Conservation (phyloP, 2,888 invertebrate species). For the Oscheius sp. region DNA sequence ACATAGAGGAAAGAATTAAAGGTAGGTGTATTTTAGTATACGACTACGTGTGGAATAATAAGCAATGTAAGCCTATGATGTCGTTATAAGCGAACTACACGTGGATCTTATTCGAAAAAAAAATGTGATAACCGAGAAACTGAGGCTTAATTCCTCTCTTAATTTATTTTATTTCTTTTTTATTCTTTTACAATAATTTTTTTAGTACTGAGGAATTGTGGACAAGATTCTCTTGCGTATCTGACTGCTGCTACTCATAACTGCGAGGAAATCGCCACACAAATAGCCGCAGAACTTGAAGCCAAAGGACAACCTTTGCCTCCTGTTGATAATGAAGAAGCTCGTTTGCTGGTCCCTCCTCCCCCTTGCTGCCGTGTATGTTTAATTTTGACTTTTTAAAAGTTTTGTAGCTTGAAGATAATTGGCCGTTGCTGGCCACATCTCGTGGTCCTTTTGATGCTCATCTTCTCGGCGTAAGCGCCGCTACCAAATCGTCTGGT, state of each 20-base stretch:
- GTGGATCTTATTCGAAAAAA: conserved; percentile 38
- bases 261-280: conserved; percentile 83
- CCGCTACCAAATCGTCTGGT: conserved; percentile 33
- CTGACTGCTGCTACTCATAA: conserved; percentile 94
- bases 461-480: conserved; percentile 63
- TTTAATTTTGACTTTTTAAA: neutral
- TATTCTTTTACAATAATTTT: neutral
- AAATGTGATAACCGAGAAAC: conserved; percentile 38
- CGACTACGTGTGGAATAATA: neutral
- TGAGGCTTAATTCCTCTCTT: conserved; percentile 12
- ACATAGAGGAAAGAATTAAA: conserved; percentile 88
- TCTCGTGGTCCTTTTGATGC: conserved; percentile 76
- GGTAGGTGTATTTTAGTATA: conserved; percentile 50
- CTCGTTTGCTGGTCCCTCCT: conserved; percentile 85
- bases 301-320: conserved; percentile 77
- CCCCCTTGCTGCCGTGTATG: conserved; percentile 80
- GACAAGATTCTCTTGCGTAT: conserved; percentile 82
- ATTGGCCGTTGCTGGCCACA: conserved; percentile 95
- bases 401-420: conserved; percentile 83
- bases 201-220: conserved; percentile 79
- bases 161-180: neutral
- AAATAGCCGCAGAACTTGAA: conserved; percentile 76
- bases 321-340: conserved; percentile 82
- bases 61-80: conserved; percentile 22
- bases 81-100: conserved; percentile 36